Conservation (phyloP, 2,113 vertebrate species). For the Australoheros scitulus region DNA sequence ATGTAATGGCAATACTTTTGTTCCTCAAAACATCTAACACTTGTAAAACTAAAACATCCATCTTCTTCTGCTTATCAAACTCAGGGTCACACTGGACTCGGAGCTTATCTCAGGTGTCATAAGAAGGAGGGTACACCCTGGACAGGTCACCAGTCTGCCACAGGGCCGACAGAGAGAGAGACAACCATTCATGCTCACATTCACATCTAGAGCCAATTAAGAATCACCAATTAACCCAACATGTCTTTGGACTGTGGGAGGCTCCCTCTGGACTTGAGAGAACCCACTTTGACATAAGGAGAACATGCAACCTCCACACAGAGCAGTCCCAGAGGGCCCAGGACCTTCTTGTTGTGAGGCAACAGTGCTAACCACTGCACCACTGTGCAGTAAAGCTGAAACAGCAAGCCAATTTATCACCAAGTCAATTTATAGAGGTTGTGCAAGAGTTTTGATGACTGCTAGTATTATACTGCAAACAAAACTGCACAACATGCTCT, state of each 20-base stretch:
- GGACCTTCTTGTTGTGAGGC: rapidly evolving
- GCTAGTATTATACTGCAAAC: neutral
- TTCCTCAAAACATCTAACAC: no score
- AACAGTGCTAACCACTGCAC: no score
- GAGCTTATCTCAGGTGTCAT: neutral
- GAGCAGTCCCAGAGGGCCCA: neutral
- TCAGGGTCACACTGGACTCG: rapidly evolving
- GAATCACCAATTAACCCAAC: neutral
- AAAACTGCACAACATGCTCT: rapidly evolving
- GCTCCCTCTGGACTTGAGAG: neutral
- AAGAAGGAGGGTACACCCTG: neutral
- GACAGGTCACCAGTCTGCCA: neutral
- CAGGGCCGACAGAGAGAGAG: neutral
- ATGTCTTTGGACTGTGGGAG: neutral
- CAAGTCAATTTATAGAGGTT: neutral
- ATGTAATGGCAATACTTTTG: no score
- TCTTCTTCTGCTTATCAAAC: neutral
- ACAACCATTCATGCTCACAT: no score
- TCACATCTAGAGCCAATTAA: neutral
- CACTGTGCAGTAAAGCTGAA: neutral
- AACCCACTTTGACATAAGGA: neutral
- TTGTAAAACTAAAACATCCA: neutral
- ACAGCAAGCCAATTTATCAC: neutral
- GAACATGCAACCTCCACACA: neutral
- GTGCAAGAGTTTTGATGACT: neutral